Base-by-base conservation (phyloP, 2,113 vertebrate species). In the Petrocephalus microphthalmus region DNA sequence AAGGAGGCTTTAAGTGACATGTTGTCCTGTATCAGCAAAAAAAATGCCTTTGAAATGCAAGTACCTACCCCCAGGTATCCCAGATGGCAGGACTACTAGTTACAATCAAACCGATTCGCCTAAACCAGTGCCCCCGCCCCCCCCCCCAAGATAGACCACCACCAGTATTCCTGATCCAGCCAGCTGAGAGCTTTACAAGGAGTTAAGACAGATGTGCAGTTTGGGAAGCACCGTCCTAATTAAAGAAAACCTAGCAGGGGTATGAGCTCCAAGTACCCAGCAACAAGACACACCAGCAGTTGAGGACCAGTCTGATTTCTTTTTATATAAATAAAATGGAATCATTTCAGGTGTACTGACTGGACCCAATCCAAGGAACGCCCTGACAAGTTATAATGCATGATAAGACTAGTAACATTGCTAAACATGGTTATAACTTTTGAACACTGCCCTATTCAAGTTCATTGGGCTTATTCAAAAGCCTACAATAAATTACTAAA, bases 401-500 rank as follows among this genome's bases (percentile, higher is more conserved):
- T 89, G 84, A 52, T 89, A 81, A 83, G 71, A 92, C 90, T 89
- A 90, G 84, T 90, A 87, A 88, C 85, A 89, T 88, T 90, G 87
- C 92, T 93, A 89, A 88, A 85, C 92, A 91, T 86, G 89, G 90
- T 81, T 88, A 88, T 91, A 88, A 49, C 89, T 81, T 92, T 92
- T 92, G 92, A 93, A 94, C 90, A 93, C 92, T 94, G 93, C 91
- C 87, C 90, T 91, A 90, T 29, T 64, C 90, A 90, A 90, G 78
- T 88, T 91, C 91, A 91, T 90, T 91, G 92, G 86, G 89, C 87
- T 89, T 91, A 94, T 93, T 94, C 91, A 94, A 94, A 95, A 93
- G 91, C 91, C 96, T 96, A 96, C 91, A 96, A 96, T 96, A 96
- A 96, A 96, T 96, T 96, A 96, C 95, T 96, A 96, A 92, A 91